Evolutionary conservation across 2,888 invertebrate genomes (phyloP).

Genomic region (Magallana nippona): DNA sequence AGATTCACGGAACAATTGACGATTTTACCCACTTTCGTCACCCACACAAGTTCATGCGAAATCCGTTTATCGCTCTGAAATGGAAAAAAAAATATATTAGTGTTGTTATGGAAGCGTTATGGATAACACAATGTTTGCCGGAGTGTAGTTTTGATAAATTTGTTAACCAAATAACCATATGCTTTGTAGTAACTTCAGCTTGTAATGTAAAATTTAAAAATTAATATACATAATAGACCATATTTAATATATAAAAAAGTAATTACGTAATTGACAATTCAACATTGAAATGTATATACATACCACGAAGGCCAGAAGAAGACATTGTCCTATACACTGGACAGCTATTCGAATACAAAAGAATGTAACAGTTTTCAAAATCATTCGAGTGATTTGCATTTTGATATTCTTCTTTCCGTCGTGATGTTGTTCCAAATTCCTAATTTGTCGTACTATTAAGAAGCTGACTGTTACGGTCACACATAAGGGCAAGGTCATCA

Average conservation of each 20-base stretch:
- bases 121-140: background rate
- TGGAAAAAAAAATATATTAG: background rate
- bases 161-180: no score
- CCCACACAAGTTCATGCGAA: background rate
- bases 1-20: background rate
- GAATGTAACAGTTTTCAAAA: background rate
- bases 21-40: background rate
- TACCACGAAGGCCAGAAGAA: conserved; percentile 2
- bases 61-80: background rate
- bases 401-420: background rate
- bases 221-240: no score
- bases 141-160: no score
- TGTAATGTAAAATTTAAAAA: no score
- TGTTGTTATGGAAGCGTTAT: background rate
- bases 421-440: background rate
- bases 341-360: background rate
- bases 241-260: no score
- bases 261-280: background rate
- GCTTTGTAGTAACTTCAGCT: no score
- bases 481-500: background rate
- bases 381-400: background rate
- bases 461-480: background rate
- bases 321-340: background rate
- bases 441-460: background rate
- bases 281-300: background rate